Evolutionary conservation across 2,113 vertebrate species (phyloP), one percentile per base, ranked within the genome.

Genomic region (Ageneiosus marmoratus): DNA sequence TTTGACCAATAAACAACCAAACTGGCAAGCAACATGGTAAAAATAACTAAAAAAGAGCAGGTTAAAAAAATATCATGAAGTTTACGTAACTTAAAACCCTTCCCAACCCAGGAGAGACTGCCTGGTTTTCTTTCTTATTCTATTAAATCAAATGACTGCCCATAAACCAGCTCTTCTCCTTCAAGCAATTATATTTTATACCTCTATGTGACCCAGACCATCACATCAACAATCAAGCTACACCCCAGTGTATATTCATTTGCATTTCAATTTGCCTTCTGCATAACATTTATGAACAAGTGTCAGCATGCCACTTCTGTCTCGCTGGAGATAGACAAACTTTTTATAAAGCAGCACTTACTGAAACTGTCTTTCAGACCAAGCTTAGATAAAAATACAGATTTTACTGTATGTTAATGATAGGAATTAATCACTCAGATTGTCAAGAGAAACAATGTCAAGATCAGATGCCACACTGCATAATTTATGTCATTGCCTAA

Each of bases 181-280:
- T 1, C 20, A 44, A 11, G 37, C 44, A 24, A 46, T 10, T 24
- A 16, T 27, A 27, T 72, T n/a, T 48, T 7, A 48, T 16, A 72
- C 12, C 2, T 24, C 41, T 72, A 16, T 44, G 48, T n/a, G 41
- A 72, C 69, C 69, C 69, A 27, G 69, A 73, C 5, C 12, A 48
- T 50, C 44, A 18, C n/a, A 44, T 34, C 65, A 44, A 44, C 37
- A 69, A 69, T 69, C 65, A 44, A 5, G 34, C 44, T 72, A 72
- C 67, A 46, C 69, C 69, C 1, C 41, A 27, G 41, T 16, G 1
- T 24, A 73, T 29, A 18, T 15, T 48, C 24, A 72, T 72, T 72
- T 72, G 69, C 69, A 72, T 73, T 73, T 73, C 50, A 73, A 73
- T 73, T 73, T 29, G 70, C 12, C 12, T 50, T 6, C 6, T 24